These are phyloP conservation scores for Musca domestica DNA, from an alignment of 1,140 invertebrate species.

Conservation along the genomic window DNA sequence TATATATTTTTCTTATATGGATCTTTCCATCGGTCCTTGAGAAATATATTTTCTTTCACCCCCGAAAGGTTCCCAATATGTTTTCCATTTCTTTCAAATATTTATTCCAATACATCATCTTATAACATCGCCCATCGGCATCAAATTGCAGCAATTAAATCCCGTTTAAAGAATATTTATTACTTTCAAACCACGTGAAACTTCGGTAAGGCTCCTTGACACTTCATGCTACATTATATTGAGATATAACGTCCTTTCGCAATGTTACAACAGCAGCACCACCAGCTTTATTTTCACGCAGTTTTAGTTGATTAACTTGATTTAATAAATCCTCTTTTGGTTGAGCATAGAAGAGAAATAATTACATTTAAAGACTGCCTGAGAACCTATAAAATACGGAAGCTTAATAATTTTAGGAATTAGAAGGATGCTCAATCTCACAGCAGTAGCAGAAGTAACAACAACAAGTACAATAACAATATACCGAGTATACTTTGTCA, in stretches of 20 bases:
- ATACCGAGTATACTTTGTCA: neutral
- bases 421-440: neutral
- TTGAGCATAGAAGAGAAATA: constrained; percentile 4
- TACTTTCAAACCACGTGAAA: neutral
- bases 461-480: too few species aligned
- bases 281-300: neutral
- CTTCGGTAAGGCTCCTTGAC: neutral
- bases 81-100: too few species aligned
- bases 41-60: too few species aligned
- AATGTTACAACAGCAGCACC: neutral
- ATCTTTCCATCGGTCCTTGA: too few species aligned
- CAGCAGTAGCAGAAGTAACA: neutral
- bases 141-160: neutral
- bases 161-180: neutral
- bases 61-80: too few species aligned
- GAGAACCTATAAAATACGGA: constrained; percentile 9
- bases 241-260: neutral
- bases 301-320: constrained; percentile 2
- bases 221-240: neutral
- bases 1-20: too few species aligned
- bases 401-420: constrained; percentile 7
- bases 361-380: constrained; percentile 21
- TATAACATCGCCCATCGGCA: neutral
- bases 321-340: neutral
- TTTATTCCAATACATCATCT: neutral